phyloP scores from a whole-genome alignment of 2,888 invertebrate genomes.

The Tuta absoluta region DNA sequence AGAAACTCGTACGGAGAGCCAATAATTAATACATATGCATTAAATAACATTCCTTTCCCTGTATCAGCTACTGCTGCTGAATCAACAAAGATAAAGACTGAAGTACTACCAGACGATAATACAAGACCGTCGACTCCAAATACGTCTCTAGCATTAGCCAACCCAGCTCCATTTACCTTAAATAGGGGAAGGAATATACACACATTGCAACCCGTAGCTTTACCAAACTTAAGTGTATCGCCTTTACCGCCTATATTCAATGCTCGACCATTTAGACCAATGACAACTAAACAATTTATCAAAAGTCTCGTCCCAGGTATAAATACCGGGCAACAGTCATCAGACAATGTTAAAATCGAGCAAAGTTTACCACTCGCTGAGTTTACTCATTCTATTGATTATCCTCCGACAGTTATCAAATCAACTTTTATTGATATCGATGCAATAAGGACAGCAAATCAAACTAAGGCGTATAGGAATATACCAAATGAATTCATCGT shows the following conservation, averaged over 20 bases:
- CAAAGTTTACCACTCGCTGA: constrained; percentile 86
- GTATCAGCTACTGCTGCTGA: constrained; percentile 69
- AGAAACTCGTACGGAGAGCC: constrained; percentile 75
- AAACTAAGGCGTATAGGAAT: constrained; percentile 67
- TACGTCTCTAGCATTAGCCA: constrained; percentile 62
- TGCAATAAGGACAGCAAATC: constrained; percentile 54
- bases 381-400: constrained; percentile 86
- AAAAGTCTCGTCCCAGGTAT: constrained; percentile 56
- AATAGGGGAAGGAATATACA: constrained; percentile 75
- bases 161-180: constrained; percentile 71
- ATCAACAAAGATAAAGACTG: constrained; percentile 67
- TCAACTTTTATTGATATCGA: constrained; percentile 85
- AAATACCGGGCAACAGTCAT: constrained; percentile 55
- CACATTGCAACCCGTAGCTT: constrained; percentile 80
- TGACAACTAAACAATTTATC: constrained; percentile 49
- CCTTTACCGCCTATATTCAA: constrained; percentile 84
- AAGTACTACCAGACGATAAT: constrained; percentile 57
- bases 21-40: constrained; percentile 57
- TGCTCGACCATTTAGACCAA: constrained; percentile 79
- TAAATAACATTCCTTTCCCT: constrained; percentile 64
- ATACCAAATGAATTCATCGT: constrained; percentile 65
- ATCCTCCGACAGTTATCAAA: constrained; percentile 86
- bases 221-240: constrained; percentile 84
- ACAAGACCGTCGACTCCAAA: constrained; percentile 50
- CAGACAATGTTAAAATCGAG: constrained; percentile 76